Base-by-base conservation (phyloP, 1,140 invertebrate genomes). In the Tribolium madens region DNA sequence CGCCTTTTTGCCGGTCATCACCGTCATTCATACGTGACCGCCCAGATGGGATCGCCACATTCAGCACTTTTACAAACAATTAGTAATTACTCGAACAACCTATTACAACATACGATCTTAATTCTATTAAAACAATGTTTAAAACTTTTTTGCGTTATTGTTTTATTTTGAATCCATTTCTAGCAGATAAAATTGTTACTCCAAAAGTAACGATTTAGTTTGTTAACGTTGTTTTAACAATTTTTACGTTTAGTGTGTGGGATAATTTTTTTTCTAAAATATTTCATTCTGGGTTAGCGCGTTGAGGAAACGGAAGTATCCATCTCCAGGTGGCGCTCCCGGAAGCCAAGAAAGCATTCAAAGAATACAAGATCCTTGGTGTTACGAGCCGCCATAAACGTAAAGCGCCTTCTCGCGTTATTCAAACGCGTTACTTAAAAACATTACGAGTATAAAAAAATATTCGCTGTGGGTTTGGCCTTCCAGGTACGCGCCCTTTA, bases 301-400 rank as follows among this genome's bases (percentile, higher is more conserved):
- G 47, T 47, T 31, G 31, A 71, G 68, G 68, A 46, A 71, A 21
- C 18, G 36, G 18, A 47, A 46, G 47, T 26, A 57, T 10, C n/a
- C 36, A 46, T 71, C 68, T 71, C 47, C 68, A 72, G 70, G 70
- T 72, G 50, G 70, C 50, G 17, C 46, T 52, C 21, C 47, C 42
- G 70, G 70, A 72, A 72, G 46, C 50, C 0, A 7, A 46, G 36
- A 71, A 47, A 71, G 47, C 68, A 14, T 48, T 21, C 68, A 21
- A 71, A 17, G 42, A 68, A 68, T 68, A 47, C 68, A n/a, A 18
- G 18, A 70, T 42, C 68, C 17, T 46, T n/a, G 52, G 15, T 21
- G 52, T 53, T 53, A 53, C 52, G 52, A 53, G 52, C 15, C 17
- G 52, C 52, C 17, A 57, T 57, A 57, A 57, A 57, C 52, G 18